These are phyloP conservation scores for Pemphigus obesinymphae DNA, from an alignment of 1,140 invertebrate species.

Conservation along the genomic window DNA sequence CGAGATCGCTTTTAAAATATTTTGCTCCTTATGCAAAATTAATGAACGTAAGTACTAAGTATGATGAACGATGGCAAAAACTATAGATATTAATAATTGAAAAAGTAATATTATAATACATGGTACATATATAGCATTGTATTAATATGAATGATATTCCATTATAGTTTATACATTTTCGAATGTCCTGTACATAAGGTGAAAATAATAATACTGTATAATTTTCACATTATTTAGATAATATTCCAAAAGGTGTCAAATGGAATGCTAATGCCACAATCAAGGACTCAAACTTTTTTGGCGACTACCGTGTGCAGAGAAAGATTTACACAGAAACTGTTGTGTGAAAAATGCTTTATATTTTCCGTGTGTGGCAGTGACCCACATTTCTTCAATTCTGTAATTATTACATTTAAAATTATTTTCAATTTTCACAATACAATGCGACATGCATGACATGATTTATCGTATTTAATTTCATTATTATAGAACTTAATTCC, in stretches of 20 bases:
- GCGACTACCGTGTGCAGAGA: not conserved
- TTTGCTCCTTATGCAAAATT: conserved; percentile 54
- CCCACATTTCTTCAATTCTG: not conserved
- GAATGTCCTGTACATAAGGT: not conserved
- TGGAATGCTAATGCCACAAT: conserved; percentile 9
- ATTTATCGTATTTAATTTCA: not conserved
- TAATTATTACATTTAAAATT: not conserved
- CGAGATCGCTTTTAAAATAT: conserved; percentile 58
- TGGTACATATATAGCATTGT: too few relatives aligned
- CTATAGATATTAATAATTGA: too few relatives aligned
- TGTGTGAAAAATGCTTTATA: conserved; percentile 13
- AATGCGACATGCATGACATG: too few relatives aligned
- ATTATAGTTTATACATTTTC: too few relatives aligned
- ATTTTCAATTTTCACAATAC: not conserved
- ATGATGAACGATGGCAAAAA: too few relatives aligned
- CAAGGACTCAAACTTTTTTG: not conserved
- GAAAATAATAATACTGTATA: not conserved
- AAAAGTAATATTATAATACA: too few relatives aligned
- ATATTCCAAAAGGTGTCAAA: not conserved
- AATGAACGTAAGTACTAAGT: conserved; percentile 41
- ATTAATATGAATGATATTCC: too few relatives aligned
- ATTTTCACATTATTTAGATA: not conserved
- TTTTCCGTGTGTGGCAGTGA: conserved; percentile 25
- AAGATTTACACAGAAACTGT: not conserved
- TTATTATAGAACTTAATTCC: conserved; percentile 62